Evolutionary conservation across 2,888 invertebrate genomes (phyloP).

Genomic region (Bellardia bayeri): DNA sequence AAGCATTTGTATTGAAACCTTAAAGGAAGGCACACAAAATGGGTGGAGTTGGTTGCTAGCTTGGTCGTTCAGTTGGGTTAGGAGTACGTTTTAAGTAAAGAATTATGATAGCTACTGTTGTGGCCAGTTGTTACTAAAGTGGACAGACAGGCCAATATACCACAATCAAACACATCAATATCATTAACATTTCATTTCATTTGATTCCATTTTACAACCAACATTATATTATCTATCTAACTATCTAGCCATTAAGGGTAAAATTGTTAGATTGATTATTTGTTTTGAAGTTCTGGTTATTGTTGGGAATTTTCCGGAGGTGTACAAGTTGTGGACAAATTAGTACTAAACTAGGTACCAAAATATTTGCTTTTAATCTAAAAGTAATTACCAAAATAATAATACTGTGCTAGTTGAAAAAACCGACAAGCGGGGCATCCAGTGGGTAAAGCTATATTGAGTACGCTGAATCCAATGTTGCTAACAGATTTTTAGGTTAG

Average conservation of each 20-base stretch:
- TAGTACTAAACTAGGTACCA: too few species aligned
- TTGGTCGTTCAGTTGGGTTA: not conserved
- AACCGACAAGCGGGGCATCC: too few species aligned
- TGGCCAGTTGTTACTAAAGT: slow-evolving; percentile 47
- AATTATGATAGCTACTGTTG: slow-evolving; percentile 21
- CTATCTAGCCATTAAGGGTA: slow-evolving; percentile 54
- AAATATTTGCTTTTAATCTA: too few species aligned
- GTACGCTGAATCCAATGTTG: too few species aligned
- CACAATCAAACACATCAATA: slow-evolving; percentile 59
- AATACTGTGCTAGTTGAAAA: too few species aligned
- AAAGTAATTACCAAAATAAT: too few species aligned
- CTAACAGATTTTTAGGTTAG: too few species aligned
- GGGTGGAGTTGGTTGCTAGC: slow-evolving; percentile 64
- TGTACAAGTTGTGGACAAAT: not conserved
- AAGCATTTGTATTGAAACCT: slow-evolving; percentile 72
- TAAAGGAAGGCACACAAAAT: slow-evolving; percentile 77
- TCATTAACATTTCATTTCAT: slow-evolving; percentile 46
- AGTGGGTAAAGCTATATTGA: too few species aligned
- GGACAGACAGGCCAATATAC: slow-evolving; percentile 12
- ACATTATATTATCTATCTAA: slow-evolving; percentile 40
- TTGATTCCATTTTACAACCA: slow-evolving; percentile 75
- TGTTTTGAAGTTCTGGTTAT: slow-evolving; percentile 44
- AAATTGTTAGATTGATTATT: slow-evolving; percentile 56
- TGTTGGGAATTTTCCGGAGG: slow-evolving; percentile 10
- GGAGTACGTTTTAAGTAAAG: not conserved